These are phyloP conservation scores for Anableps anableps DNA, from an alignment of 2,797 vertebrate species.

Conservation along the genomic window DNA sequence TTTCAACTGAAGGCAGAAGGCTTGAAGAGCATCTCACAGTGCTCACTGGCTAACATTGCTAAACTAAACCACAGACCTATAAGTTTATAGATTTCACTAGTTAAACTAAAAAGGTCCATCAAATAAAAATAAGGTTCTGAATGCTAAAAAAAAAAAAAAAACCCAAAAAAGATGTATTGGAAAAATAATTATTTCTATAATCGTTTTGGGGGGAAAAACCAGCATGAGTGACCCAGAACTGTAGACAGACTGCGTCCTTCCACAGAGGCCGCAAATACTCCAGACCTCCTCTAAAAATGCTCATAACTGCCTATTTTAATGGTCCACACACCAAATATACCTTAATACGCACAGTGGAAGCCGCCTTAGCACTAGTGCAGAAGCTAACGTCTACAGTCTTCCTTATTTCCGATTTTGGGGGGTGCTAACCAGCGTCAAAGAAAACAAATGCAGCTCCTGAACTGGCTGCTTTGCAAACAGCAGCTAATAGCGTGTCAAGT, in stretches of 20 bases:
- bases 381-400: neutral
- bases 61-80: neutral
- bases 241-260: neutral
- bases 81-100: neutral
- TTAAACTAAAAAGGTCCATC: neutral
- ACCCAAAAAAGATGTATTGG: neutral
- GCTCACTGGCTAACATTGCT: neutral
- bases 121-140: no score
- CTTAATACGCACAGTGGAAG: neutral
- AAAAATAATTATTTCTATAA: neutral
- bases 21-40: slow-evolving; percentile 15
- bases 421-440: neutral
- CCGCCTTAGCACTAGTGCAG: neutral
- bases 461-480: neutral
- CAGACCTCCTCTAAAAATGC: neutral
- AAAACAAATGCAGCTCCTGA: neutral
- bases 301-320: neutral
- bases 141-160: neutral
- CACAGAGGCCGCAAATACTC: neutral
- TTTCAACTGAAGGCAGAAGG: slow-evolving; percentile 30
- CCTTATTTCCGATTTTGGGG: neutral
- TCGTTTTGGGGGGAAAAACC: neutral
- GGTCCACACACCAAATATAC: neutral
- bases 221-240: no score
- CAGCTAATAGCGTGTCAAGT: neutral